Evolutionary conservation across 2,888 invertebrate species (phyloP).

Genomic region (Scrobipalpa atriplicella): DNA sequence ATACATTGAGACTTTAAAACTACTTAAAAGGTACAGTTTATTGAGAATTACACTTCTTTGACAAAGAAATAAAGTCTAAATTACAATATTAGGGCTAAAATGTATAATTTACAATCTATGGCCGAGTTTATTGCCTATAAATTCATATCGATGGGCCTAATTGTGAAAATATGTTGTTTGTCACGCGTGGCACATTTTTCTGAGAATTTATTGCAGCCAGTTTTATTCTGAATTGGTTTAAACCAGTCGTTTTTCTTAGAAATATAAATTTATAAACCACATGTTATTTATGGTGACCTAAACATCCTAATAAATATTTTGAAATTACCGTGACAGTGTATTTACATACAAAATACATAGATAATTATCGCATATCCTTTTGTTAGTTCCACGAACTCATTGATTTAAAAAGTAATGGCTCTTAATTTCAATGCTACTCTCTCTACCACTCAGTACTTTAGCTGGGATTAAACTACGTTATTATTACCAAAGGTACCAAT

Average conservation of each 20-base stretch:
- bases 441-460: neutral
- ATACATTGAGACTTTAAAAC: neutral
- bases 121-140: slow-evolving; percentile 27
- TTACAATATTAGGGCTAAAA: neutral
- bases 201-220: neutral
- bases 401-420: neutral
- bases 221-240: neutral
- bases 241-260: too few species aligned
- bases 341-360: neutral
- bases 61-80: neutral
- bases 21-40: neutral
- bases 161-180: slow-evolving; percentile 22
- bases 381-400: neutral
- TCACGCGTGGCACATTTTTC: slow-evolving; percentile 14
- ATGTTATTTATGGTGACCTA: too few species aligned
- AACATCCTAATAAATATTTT: too few species aligned
- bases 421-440: neutral
- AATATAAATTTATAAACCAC: too few species aligned
- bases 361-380: too few species aligned
- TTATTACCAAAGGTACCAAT: slow-evolving; percentile 35
- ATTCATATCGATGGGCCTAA: slow-evolving; percentile 26
- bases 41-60: neutral
- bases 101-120: slow-evolving; percentile 24
- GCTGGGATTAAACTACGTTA: too few species aligned
- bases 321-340: neutral